Evolutionary conservation across 2,797 vertebrate species (phyloP).

Genomic region (Eulemur coronatus): DNA sequence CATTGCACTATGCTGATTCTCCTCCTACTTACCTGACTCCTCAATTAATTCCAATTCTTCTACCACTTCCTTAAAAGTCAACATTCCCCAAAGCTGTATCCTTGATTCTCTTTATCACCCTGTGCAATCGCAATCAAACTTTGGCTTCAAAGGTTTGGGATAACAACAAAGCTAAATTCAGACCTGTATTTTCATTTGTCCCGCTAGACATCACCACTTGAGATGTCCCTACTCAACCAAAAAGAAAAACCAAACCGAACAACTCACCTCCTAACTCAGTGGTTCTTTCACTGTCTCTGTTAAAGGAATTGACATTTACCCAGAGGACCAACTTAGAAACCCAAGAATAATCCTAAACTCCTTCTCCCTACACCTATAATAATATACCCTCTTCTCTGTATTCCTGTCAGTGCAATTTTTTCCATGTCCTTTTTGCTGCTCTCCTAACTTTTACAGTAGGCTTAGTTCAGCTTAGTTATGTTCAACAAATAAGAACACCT

Average conservation of each 20-base stretch:
- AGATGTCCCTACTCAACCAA: neutral
- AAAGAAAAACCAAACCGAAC: neutral
- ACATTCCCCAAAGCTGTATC: neutral
- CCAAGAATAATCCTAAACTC: neutral
- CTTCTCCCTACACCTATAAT: neutral
- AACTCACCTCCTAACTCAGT: neutral
- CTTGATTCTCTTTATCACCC: neutral
- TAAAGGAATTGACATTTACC: neutral
- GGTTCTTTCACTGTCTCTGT: neutral
- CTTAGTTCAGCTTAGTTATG: neutral
- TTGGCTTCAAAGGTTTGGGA: constrained; percentile 6
- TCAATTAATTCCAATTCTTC: neutral
- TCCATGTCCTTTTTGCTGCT: neutral
- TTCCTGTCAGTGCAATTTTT: neutral
- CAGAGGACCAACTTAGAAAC: neutral
- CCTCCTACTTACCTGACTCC: neutral
- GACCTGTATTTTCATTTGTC: neutral
- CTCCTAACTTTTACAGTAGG: neutral
- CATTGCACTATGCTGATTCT: neutral
- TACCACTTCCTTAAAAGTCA: neutral
- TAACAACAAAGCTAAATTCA: constrained; percentile 35
- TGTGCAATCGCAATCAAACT: neutral
- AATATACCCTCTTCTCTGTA: neutral
- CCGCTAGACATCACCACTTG: neutral
- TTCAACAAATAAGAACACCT: neutral